Conservation (phyloP, 2,797 vertebrate species). For the Sylvia borin region DNA sequence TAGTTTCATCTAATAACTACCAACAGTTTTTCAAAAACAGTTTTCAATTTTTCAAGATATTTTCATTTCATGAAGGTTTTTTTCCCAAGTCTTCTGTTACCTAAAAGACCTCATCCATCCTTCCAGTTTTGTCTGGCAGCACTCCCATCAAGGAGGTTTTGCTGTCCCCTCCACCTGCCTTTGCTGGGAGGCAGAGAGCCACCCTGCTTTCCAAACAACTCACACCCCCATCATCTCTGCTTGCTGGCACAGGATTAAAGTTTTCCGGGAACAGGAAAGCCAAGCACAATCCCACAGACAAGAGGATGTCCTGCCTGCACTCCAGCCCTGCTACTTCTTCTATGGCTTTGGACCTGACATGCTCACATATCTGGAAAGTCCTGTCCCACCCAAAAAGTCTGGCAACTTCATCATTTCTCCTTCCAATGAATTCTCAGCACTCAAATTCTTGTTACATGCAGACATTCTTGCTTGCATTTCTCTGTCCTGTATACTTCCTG, state of each 20-base stretch:
- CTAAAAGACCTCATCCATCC: background rate
- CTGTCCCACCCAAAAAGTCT: background rate
- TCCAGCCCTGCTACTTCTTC: fast-evolving
- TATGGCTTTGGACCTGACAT: background rate
- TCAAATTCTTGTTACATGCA: background rate
- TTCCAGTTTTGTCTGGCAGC: background rate
- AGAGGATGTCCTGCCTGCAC: background rate
- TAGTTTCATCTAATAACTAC: background rate
- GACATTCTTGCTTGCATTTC: background rate
- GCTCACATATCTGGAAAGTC: background rate
- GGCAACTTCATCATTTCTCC: background rate
- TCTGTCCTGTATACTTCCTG: background rate
- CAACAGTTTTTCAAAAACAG: background rate
- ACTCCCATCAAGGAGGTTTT: background rate
- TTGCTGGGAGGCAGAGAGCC: background rate
- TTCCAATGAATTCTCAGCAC: background rate
- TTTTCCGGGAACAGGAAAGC: fast-evolving
- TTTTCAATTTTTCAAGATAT: background rate
- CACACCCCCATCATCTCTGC: fast-evolving
- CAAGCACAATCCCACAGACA: background rate
- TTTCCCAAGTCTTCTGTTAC: background rate
- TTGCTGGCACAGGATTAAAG: background rate
- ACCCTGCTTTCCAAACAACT: background rate
- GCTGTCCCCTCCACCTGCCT: background rate
- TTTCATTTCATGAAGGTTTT: background rate